Evolutionary conservation across 2,797 vertebrate genomes (phyloP).

Genomic region (Chaunax sp.): DNA sequence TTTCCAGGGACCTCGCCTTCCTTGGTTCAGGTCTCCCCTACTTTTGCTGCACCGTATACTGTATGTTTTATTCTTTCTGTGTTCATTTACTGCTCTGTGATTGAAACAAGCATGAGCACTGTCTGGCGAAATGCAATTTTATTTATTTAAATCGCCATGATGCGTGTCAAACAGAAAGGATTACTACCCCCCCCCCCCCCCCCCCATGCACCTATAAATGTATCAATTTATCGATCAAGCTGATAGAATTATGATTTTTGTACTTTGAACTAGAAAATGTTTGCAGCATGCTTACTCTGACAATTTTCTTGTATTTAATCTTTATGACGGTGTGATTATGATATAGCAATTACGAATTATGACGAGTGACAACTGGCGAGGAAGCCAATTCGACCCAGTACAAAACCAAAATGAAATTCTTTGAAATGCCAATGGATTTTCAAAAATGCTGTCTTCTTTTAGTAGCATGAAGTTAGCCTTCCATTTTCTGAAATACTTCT

Average conservation of each 20-base stretch:
- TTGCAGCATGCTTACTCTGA: constrained; percentile 69
- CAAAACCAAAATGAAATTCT: constrained; percentile 32
- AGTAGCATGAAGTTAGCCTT: constrained; percentile 79
- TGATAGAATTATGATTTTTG: constrained; percentile 58
- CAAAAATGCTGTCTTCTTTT: constrained; percentile 60
- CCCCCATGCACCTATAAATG: constrained; percentile 6
- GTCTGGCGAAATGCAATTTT: constrained; percentile 55
- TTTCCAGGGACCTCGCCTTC: constrained; percentile 50
- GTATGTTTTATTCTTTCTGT: constrained; percentile 57
- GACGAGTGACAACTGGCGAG: constrained; percentile 24
- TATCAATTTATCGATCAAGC: constrained; percentile 21
- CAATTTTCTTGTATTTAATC: constrained; percentile 64
- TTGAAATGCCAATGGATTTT: constrained; percentile 50
- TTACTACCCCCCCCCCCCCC: constrained; percentile 10
- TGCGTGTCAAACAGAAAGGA: constrained; percentile 50
- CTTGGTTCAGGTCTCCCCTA: constrained; percentile 42
- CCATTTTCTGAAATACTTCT: constrained; percentile 55
- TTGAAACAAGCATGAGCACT: constrained; percentile 61
- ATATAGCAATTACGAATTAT: constrained; percentile 23
- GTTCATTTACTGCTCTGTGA: constrained; percentile 49
- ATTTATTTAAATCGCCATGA: constrained; percentile 63
- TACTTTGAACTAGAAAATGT: constrained; percentile 56
- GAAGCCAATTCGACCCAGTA: constrained; percentile 36
- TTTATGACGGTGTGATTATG: constrained; percentile 39
- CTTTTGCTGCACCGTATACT: constrained; percentile 62